Evolutionary conservation across 2,113 vertebrate genomes (phyloP).

Genomic region (Lucifuga dentata): DNA sequence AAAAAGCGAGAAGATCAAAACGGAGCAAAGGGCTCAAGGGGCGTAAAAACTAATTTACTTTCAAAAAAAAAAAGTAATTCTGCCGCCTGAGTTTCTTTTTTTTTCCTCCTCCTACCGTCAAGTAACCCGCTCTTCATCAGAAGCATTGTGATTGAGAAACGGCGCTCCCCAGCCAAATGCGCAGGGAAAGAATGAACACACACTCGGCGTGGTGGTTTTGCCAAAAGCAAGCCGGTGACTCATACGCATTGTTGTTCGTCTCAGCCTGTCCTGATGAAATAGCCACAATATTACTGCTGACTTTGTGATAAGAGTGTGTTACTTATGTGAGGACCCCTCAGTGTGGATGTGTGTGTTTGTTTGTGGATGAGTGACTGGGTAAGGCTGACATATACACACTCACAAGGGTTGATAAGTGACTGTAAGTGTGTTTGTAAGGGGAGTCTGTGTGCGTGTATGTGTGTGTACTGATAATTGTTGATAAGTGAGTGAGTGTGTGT

Average conservation of each 20-base stretch:
- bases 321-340: constrained; percentile 37
- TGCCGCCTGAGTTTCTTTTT: constrained; percentile 29
- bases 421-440: constrained; percentile 33
- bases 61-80: constrained; percentile 52
- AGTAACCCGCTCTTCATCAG: constrained; percentile 53
- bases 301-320: constrained; percentile 77
- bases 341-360: constrained; percentile 9
- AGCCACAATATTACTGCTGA: constrained; percentile 74
- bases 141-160: constrained; percentile 65
- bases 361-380: constrained; percentile 15
- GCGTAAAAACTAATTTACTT: constrained; percentile 71
- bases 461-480: constrained; percentile 50
- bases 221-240: constrained; percentile 60
- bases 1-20: constrained; percentile 62
- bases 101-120: constrained; percentile 6
- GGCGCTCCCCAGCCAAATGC: constrained; percentile 28
- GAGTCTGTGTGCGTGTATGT: constrained; percentile 31
- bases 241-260: constrained; percentile 47
- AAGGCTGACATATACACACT: constrained; percentile 10
- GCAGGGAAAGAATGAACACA: constrained; percentile 30
- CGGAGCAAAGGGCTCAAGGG: constrained; percentile 63
- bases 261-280: constrained; percentile 70
- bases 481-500: constrained; percentile 48
- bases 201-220: constrained; percentile 1
- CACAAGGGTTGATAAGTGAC: constrained; percentile 55